Evolutionary conservation across 2,888 invertebrate genomes (phyloP), one percentile per base, ranked within the genome.

Genomic region (Lepidocyrtinus sp.): DNA sequence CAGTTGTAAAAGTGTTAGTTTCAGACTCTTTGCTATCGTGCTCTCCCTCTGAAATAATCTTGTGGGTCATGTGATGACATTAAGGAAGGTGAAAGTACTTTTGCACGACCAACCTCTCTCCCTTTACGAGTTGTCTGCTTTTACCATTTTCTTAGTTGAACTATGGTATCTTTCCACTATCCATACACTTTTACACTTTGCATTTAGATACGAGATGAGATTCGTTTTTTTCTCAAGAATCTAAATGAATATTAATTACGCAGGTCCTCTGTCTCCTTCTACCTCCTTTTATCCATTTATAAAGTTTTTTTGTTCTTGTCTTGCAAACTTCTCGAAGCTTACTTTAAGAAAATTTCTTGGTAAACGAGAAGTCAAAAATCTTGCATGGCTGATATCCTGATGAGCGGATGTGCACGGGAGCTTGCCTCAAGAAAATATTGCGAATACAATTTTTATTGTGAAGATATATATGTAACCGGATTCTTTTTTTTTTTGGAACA

Each of bases 231-330:
- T 63, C 61, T 27, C n/a, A 26, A 59, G 22, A 19, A n/a, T 26
- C 68, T 79, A 73, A 79, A 79, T 79, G 73, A 79, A 79, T 79
- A 79, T 79, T 79, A 79, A 79, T 79, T 79, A 73, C 73, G 12
- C 45, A 67, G 77, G 68, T 67, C 67, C 77, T 59, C 3, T 17
- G 45, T 71, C 61, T 62, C 25, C 61, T 21, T 19, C 27, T 5
- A 36, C 5, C 12, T 36, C 5, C 36, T 55, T 55, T 55, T 55
- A 55, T 55, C 55, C 55, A 55, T 55, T 36, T 55, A 55, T 55
- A 55, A 55, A 55, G n/a, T n/a, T 55, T 55, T n/a, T n/a, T 55
- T 55, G 9, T 55, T 55, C 55, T 55, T 17, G n/a, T n/a, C n/a
- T 36, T 5, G 36, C 36, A 36, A 12, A 36, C 36, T 36, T 36